phyloP scores from a whole-genome alignment of 2,888 invertebrate genomes.

The Morpho helenor region DNA sequence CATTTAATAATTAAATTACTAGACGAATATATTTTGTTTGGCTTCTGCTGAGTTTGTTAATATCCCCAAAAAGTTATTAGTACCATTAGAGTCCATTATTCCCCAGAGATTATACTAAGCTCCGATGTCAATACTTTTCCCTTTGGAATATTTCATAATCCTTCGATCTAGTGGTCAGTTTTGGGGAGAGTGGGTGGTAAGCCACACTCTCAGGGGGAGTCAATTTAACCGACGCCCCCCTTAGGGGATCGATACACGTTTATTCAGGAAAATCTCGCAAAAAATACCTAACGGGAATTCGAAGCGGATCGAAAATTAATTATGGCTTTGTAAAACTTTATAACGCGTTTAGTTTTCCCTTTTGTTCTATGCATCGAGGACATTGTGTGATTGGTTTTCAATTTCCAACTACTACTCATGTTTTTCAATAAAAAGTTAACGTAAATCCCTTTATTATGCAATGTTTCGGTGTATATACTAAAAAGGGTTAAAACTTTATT shows the following conservation, averaged over 20 bases:
- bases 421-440: too few relatives aligned
- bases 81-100: not conserved
- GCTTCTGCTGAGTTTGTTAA: too few relatives aligned
- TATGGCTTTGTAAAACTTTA: slow-evolving; percentile 46
- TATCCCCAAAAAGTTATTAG: not conserved
- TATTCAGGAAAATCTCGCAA: slow-evolving; percentile 52
- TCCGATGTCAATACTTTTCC: slow-evolving; percentile 11
- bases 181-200: slow-evolving; percentile 29
- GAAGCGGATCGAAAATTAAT: slow-evolving; percentile 70
- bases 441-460: too few relatives aligned
- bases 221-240: slow-evolving; percentile 47
- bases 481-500: not conserved
- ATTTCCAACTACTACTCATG: not conserved
- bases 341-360: slow-evolving; percentile 37
- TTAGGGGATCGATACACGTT: slow-evolving; percentile 47
- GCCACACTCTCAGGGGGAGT: slow-evolving; percentile 45
- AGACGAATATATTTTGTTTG: too few relatives aligned
- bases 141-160: slow-evolving; percentile 65
- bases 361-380: slow-evolving; percentile 16
- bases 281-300: slow-evolving; percentile 56
- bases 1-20: too few relatives aligned
- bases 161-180: slow-evolving; percentile 64
- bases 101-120: slow-evolving; percentile 7
- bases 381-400: slow-evolving; percentile 17
- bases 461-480: not conserved